These are phyloP conservation scores for Crossaster papposus DNA, from an alignment of 53 echinoderm and acorn worm genomes.

Conservation along the genomic window DNA sequence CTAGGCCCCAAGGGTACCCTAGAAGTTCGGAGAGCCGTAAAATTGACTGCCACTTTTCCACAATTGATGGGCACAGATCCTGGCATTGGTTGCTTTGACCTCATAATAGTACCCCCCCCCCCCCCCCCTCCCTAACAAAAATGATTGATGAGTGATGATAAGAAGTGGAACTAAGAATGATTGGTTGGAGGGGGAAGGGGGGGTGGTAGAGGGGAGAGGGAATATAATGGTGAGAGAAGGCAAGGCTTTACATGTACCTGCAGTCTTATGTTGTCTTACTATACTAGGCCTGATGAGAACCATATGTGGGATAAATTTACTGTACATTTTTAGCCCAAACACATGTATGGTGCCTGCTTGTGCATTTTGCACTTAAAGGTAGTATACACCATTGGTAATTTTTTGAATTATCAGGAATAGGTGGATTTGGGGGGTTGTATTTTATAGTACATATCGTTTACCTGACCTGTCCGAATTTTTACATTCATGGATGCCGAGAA, in stretches of 20 bases:
- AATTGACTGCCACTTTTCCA: constrained; percentile 22
- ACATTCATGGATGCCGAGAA: too few relatives aligned
- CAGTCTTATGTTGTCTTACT: too few relatives aligned
- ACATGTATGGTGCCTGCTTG: neutral
- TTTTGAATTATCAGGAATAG: too few relatives aligned
- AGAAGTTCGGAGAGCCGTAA: constrained; percentile 42
- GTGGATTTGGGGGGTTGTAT: too few relatives aligned
- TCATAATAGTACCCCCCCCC: neutral
- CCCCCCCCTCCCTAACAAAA: neutral
- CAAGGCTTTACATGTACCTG: too few relatives aligned
- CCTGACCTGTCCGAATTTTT: too few relatives aligned
- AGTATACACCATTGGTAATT: too few relatives aligned
- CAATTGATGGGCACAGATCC: constrained; percentile 5
- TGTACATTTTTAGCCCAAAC: neutral
- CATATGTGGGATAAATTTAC: constrained; percentile 7
- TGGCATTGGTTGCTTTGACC: constrained; percentile 31
- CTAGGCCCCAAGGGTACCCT: neutral
- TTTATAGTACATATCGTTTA: too few relatives aligned
- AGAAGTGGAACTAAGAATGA: neutral
- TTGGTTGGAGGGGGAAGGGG: neutral
- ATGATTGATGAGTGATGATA: constrained; percentile 37
- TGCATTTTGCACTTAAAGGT: neutral
- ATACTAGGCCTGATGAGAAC: constrained; percentile 25
- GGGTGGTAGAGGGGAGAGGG: neutral
- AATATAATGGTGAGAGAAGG: neutral